A percentile compares a stretch with the other conserved stretches of the same genome.
phyloP scores from a whole-genome alignment of 2,888 invertebrate genomes.

The Platerodrilus igneus region DNA sequence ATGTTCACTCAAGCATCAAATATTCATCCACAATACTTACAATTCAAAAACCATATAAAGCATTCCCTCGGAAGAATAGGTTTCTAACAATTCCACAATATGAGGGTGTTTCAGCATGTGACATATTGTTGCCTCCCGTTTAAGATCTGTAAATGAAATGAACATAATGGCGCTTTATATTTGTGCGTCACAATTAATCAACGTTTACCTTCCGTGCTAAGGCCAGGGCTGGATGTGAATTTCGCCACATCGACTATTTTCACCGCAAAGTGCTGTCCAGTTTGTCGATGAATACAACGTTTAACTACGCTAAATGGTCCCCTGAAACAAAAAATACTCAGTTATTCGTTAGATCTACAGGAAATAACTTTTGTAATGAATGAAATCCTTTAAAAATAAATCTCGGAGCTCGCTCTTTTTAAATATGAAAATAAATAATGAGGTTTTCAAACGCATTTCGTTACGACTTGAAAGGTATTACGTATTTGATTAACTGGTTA shows the following conservation, averaged over 20 bases:
- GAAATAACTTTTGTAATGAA: too few relatives aligned
- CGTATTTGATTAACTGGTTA: too few relatives aligned
- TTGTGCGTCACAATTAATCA: conserved; percentile 9
- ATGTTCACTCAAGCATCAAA: too few relatives aligned
- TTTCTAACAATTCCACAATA: conserved; percentile 95
- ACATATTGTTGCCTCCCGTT: conserved; percentile 97
- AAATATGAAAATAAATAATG: too few relatives aligned
- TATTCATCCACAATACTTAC: conserved; percentile 69
- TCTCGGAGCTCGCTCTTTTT: too few relatives aligned
- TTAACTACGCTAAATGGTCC: conserved; percentile 96
- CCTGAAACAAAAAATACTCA: conserved; percentile 57
- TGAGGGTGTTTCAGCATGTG: conserved; percentile 99
- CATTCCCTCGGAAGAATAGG: conserved; percentile 98
- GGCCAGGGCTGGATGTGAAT: conserved; percentile 93
- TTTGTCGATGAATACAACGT: conserved; percentile 91
- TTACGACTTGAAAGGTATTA: too few relatives aligned
- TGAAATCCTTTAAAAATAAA: too few relatives aligned
- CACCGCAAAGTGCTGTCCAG: conserved; percentile 93
- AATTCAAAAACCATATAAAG: conserved; percentile 99
- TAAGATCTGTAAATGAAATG: conserved; percentile 72
- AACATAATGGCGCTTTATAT: conserved; percentile 10
- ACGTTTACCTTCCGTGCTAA: conserved; percentile 85
- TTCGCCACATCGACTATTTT: conserved; percentile 98
- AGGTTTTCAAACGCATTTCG: too few relatives aligned
- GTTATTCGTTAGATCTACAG: too few relatives aligned